Percentiles rank a stretch among this genome's conserved stretches.
Evolutionary conservation across 2,888 invertebrate species (phyloP).

Genomic region (Drosophila anceps): DNA sequence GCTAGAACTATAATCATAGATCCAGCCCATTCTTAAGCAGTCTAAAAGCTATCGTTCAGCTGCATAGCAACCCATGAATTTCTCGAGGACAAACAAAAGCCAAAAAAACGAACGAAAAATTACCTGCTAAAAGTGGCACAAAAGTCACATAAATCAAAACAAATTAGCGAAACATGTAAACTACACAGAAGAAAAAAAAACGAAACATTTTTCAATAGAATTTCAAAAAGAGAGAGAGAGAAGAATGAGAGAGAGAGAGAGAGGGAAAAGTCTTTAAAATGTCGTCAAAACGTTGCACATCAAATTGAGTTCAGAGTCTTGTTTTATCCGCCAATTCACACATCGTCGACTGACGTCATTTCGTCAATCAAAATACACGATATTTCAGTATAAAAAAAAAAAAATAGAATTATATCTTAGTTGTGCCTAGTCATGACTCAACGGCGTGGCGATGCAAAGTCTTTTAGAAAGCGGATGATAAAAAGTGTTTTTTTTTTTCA

Average conservation of each 20-base stretch:
- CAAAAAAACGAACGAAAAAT: not conserved
- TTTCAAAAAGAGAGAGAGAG: conserved; percentile 3
- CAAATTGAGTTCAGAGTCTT: conserved; percentile 16
- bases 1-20: too few species aligned
- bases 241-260: not conserved
- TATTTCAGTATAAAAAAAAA: conserved; percentile 13
- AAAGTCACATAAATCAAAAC: conserved; percentile 40
- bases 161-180: conserved; percentile 34
- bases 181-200: conserved; percentile 11
- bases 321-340: conserved; percentile 44
- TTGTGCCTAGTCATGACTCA: conserved; percentile 15
- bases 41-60: conserved; percentile 1
- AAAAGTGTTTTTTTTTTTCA: not conserved
- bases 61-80: not conserved
- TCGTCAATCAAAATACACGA: not conserved
- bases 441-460: conserved; percentile 2
- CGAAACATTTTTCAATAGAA: not conserved
- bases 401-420: not conserved
- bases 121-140: conserved; percentile 30
- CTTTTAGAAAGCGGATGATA: not conserved
- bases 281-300: conserved; percentile 22
- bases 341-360: conserved; percentile 45
- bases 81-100: not conserved
- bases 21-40: not conserved
- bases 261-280: conserved; percentile 17